Evolutionary conservation across 92 coral and sea anemone genomes (phyloP).

Genomic region (Parazoanthus atlanticus): DNA sequence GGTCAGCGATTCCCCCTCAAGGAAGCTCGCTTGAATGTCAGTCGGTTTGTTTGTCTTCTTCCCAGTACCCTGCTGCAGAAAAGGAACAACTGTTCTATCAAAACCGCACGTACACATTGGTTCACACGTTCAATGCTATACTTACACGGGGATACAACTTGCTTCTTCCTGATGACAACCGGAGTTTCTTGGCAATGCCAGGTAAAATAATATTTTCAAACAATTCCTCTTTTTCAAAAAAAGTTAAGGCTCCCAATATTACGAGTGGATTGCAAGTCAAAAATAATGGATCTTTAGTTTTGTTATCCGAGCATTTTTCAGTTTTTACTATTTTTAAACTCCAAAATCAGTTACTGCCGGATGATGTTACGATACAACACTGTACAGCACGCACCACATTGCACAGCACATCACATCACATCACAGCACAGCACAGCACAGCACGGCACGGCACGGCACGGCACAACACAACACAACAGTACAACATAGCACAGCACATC

Average conservation of each 20-base stretch:
- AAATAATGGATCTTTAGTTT: too few species aligned
- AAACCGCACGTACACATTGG: conserved; percentile 44
- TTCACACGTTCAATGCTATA: conserved; percentile 45
- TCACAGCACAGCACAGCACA: too few species aligned
- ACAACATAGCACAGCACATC: too few species aligned
- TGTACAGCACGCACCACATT: too few species aligned
- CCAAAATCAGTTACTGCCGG: too few species aligned
- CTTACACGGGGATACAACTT: conserved; percentile 72
- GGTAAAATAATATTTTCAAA: conserved; percentile 64
- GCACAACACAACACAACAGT: too few species aligned
- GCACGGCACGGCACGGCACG: too few species aligned
- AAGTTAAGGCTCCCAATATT: background rate
- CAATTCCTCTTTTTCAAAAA: conserved; percentile 35
- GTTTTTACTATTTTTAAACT: too few species aligned
- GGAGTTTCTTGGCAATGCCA: conserved; percentile 40
- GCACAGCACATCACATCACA: too few species aligned
- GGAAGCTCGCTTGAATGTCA: background rate
- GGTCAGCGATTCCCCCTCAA: conserved; percentile 1
- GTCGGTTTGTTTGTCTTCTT: conserved; percentile 21
- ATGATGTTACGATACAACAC: too few species aligned
- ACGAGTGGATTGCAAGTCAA: background rate
- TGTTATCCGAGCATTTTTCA: too few species aligned
- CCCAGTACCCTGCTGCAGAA: background rate
- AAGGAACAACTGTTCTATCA: conserved; percentile 5
- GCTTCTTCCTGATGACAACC: conserved; percentile 45